Conservation (phyloP, 1,140 invertebrate genomes). For the Monomorium pharaonis region DNA sequence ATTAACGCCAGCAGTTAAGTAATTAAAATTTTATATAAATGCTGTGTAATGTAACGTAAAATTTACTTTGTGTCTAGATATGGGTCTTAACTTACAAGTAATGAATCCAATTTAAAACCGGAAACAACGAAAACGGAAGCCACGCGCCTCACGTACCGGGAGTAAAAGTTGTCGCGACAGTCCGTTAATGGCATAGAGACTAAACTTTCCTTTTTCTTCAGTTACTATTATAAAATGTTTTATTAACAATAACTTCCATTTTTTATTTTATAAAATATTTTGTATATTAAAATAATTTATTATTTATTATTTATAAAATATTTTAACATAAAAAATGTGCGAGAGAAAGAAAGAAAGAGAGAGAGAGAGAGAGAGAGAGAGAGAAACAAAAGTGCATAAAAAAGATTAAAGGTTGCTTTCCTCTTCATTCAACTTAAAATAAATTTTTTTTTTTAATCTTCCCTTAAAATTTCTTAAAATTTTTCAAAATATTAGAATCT, state of each 20-base stretch:
- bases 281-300: neutral
- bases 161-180: slow-evolving; percentile 9
- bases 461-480: neutral
- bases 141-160: slow-evolving; percentile 72
- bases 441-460: neutral
- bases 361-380: neutral
- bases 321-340: neutral
- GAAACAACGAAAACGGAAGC: slow-evolving; percentile 76
- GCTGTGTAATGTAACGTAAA: neutral
- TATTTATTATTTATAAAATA: neutral
- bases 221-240: neutral
- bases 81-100: slow-evolving; percentile 9
- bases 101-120: slow-evolving; percentile 64
- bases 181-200: neutral
- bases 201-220: neutral
- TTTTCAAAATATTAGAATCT: neutral
- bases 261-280: neutral
- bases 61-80: neutral
- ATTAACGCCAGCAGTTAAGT: neutral
- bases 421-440: neutral
- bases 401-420: neutral
- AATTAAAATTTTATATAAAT: neutral
- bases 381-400: neutral
- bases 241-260: neutral
- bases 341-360: neutral